Evolutionary conservation across 1,140 invertebrate genomes (phyloP), one percentile per base, ranked within the genome.

Genomic region (Himalopsyche phryganea): DNA sequence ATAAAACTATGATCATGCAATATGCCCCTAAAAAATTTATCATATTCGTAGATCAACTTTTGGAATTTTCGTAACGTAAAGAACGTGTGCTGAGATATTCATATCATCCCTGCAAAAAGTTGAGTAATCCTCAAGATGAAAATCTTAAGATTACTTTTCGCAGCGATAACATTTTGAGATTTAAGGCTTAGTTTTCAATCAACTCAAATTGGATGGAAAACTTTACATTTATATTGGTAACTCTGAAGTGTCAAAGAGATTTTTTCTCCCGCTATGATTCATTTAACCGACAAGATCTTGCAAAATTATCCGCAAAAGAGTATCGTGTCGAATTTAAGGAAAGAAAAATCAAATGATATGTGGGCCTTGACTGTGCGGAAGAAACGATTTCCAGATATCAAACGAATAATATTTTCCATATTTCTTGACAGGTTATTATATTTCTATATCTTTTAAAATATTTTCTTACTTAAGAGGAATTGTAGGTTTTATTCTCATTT

Each of bases 201-300:
- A 62, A 55, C 50, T 62, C 60, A 58, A 62, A 62, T 62, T 62
- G 60, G 60, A 53, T 62, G 60, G 60, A 62, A 53, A 62, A 62
- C 55, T 62, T 62, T 58, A 62, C 55, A 58, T 61, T 61, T 53
- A 61, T 61, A 56, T 52, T 35, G 32, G 47, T 19, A 57, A 42
- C 40, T 49, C 38, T 19, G 13, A 50, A 58, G 55, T 62, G 50
- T 62, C 60, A 58, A 58, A 58, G 49, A 45, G 50, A 41, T 50
- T 51, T 58, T 45, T 42, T 19, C 14, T 19, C 17, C 7, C 44
- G 20, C 11, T 9, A 23, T 49, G 23, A 49, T 49, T 33, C 32
- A 49, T 33, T 49, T 28, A 33, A 49, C 23, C 18, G 11, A 19
- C 47, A 45, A 45, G 10, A 45, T 45, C 11, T 45, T 45, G 42